Evolutionary conservation across 2,888 invertebrate species (phyloP).

Genomic region (Scaptomyza tumidula): DNA sequence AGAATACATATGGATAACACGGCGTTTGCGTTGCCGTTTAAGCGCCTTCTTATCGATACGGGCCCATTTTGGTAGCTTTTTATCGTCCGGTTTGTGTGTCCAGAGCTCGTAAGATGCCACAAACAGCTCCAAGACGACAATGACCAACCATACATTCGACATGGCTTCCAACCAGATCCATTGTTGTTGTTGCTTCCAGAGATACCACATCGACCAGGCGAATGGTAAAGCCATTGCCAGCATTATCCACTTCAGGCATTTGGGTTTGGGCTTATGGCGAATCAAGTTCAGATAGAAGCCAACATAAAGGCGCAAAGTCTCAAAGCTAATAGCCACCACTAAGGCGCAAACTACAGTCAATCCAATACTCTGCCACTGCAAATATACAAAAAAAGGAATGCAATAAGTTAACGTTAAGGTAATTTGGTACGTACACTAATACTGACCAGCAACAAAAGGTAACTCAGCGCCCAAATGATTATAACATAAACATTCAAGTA

Average conservation of each 20-base stretch:
- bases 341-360: conserved; percentile 1
- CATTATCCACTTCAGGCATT: not conserved
- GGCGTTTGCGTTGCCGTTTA: not conserved
- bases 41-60: not conserved
- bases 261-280: not conserved
- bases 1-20: not conserved
- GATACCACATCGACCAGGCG: conserved; percentile 8
- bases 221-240: conserved; percentile 1
- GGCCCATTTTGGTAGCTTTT: not conserved
- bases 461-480: conserved; percentile 10
- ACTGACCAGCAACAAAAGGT: not conserved
- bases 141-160: conserved; percentile 8
- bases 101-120: not conserved
- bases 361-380: not conserved
- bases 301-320: conserved; percentile 28
- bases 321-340: conserved; percentile 8
- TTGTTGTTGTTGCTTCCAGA: not conserved
- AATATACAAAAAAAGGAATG: not conserved
- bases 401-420: not conserved
- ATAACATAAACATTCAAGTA: conserved; percentile 26
- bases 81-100: not conserved
- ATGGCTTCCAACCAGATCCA: not conserved
- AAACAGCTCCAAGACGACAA: not conserved
- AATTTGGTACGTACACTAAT: no score
- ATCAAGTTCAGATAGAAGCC: conserved; percentile 25